Evolutionary conservation across 1,140 invertebrate genomes (phyloP), one percentile per base, ranked within the genome.

Genomic region (Drosophila ogumai): DNA sequence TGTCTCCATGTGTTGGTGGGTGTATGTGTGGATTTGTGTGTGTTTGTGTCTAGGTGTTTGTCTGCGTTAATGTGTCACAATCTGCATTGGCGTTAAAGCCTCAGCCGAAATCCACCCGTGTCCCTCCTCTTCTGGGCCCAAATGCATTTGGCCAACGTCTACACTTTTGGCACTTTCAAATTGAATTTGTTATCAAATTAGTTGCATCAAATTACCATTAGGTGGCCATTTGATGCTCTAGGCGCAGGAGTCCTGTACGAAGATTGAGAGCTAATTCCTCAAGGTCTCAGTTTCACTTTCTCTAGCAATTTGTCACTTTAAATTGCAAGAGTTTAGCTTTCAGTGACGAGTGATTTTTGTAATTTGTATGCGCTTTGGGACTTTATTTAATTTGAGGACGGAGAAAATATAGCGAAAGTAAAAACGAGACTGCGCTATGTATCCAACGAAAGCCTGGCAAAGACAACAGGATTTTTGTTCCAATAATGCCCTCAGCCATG

Each of bases 111-210:
- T 28, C 50, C 58, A 25, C 28, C 43, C 67, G 4, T 6, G 13
- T 7, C 32, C 17, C 44, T 19, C 17, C 46, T 17, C 17, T 12
- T 59, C 49, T 49, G 46, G 43, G 52, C 63, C 32, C 49, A 82
- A 79, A 68, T 69, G 65, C 76, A 80, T 71, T 79, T 84, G 79
- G 54, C 55, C 31, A 46, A 68, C 50, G 73, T 78, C 71, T 71
- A 66, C 67, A 78, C 72, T 80, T 84, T 78, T 80, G 84, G 64
- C 67, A 77, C 61, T 88, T 78, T 84, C 60, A 81, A 84, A 88
- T 90, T 88, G 85, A 88, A 88, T 88, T 88, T 75, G 81, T 85
- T 90, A 85, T 88, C 85, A 81, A 90, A 85, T 88, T 79, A 90
- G 78, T 85, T 79, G 64, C 85, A 88, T 88, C 85, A 81, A 81